phyloP scores from a whole-genome alignment of 2,113 vertebrate species.

The Chionomys nivalis region DNA sequence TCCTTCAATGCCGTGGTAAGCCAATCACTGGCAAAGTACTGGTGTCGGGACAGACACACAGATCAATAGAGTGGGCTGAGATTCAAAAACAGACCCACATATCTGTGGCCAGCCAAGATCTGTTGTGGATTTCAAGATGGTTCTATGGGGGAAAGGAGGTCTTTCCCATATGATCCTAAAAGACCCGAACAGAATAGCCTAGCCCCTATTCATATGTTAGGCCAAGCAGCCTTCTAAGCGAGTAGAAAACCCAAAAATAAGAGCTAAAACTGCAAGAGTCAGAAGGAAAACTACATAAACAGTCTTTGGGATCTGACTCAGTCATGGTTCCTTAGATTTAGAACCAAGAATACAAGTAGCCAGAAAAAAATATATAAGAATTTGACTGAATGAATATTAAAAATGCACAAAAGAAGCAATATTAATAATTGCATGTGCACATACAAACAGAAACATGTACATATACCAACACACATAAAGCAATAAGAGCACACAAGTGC shows the following conservation, averaged over 20 bases:
- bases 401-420: neutral
- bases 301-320: neutral
- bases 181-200: neutral
- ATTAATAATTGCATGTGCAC: neutral
- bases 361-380: neutral
- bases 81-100: neutral
- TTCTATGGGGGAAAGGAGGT: neutral
- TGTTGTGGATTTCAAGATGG: neutral
- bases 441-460: neutral
- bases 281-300: neutral
- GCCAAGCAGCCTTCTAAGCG: neutral
- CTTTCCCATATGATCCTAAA: neutral
- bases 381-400: neutral
- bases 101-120: neutral
- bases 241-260: neutral
- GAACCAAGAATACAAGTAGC: neutral
- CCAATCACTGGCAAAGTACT: neutral
- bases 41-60: neutral
- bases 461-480: neutral
- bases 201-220: neutral
- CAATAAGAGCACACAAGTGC: neutral
- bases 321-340: neutral
- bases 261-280: neutral
- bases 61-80: neutral
- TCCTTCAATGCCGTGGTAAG: neutral